A percentile compares a stretch with the other conserved stretches of the same genome.
These are phyloP conservation scores for Acrobasis repandana DNA, from an alignment of 2,888 invertebrate species.

Conservation along the genomic window DNA sequence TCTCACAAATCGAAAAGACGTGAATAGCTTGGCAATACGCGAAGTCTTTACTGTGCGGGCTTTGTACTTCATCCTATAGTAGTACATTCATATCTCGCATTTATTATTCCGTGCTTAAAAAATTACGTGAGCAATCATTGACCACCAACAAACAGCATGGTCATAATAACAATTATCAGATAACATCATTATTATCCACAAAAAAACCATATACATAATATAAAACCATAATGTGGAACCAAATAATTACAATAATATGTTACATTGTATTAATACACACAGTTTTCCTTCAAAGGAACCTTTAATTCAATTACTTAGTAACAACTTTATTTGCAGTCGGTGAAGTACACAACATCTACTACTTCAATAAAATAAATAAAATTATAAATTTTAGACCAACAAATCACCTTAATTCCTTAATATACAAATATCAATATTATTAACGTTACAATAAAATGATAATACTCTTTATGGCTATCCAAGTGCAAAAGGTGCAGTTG, in stretches of 20 bases:
- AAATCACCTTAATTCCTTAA: conserved; percentile 23
- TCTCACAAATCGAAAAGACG: not conserved
- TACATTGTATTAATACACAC: conserved; percentile 15
- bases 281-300: conserved; percentile 1
- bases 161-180: conserved; percentile 18
- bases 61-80: conserved; percentile 57
- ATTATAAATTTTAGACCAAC: conserved; percentile 24
- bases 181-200: conserved; percentile 18
- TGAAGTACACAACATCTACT: not conserved
- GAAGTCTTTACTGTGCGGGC: conserved; percentile 42
- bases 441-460: conserved; percentile 30
- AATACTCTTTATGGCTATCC: conserved; percentile 41
- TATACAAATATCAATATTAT: conserved; percentile 30
- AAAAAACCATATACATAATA: not conserved
- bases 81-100: conserved; percentile 36
- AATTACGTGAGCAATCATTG: conserved; percentile 62
- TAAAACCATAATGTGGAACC: conserved; percentile 1
- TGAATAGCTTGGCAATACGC: not conserved
- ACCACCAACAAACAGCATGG: conserved; percentile 28
- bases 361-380: conserved; percentile 20
- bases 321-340: not conserved
- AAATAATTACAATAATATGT: conserved; percentile 6
- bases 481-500: conserved; percentile 35
- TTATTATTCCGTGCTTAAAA: conserved; percentile 52
- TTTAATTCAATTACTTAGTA: not conserved